Evolutionary conservation across 1,140 invertebrate genomes (phyloP), one percentile per base, ranked within the genome.

Genomic region (Drosophila arawakana): DNA sequence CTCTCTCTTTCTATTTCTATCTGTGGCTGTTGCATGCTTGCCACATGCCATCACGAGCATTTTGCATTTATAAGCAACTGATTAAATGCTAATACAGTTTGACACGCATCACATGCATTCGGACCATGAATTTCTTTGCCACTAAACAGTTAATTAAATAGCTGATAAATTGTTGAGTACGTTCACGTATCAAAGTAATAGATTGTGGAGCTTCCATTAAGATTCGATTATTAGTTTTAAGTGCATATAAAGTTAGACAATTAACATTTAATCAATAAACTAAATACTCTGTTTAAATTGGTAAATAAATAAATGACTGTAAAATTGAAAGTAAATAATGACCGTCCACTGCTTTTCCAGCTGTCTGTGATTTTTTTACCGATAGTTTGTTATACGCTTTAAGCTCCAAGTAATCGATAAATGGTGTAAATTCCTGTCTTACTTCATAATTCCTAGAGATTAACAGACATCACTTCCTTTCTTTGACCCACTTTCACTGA

Each of bases 1-100:
- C 25, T 30, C 6, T 30, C 25, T 30, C 3, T 30, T 10, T 18
- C 41, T 30, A 15, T 34, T 11, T 25, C 35, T 21, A 21, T 21
- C 30, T 59, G 25, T 49, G 65, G 9, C 71, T 60, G 41, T 18
- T 68, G 65, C 47, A 41, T 37, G 34, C 37, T 30, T 11, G 18
- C 15, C 35, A 57, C 50, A 54, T 37, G 50, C n/a, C 25, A 30
- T 54, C 6, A 54, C 34, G 30, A 54, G n/a, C 35, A 37, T 54
- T 54, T 37, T 54, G 13, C 50, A 54, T 54, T 54, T 34, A 35
- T 54, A 54, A 54, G 50, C 34, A 9, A n/a, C 35, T 52, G 50
- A 52, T 52, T 35, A 52, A 11, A 11, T 35, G 50, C 11, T 35
- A 52, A 52, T 52, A 11, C 50, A 52, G 34, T 13, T 52, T 52